Evolutionary conservation across 2,797 vertebrate genomes (phyloP).

Genomic region (Oreochromis grahami): DNA sequence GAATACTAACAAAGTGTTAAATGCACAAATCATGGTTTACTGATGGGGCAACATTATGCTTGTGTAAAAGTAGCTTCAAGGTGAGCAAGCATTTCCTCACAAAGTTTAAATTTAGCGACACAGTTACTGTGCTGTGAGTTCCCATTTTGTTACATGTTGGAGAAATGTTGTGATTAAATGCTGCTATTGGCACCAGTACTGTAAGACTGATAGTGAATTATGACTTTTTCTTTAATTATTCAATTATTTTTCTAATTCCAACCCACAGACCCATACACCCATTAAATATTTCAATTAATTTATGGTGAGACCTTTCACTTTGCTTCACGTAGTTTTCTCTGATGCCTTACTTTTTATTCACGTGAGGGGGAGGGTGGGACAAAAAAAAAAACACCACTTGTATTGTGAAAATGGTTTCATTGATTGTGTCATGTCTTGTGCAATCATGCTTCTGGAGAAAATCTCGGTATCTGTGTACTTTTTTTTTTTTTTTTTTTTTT

Average conservation of each 20-base stretch:
- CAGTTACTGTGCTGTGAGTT: not conserved
- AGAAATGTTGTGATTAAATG: constrained; percentile 30
- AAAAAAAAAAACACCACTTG: not conserved
- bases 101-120: not conserved
- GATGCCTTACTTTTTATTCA: constrained; percentile 42
- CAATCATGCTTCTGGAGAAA: not conserved
- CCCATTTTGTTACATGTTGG: not conserved
- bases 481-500: not conserved
- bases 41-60: not conserved
- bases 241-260: not conserved
- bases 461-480: not conserved
- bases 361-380: too few relatives aligned
- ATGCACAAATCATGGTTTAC: not conserved
- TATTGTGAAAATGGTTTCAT: not conserved
- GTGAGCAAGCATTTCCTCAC: not conserved
- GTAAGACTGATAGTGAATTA: not conserved
- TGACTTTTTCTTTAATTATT: not conserved
- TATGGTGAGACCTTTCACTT: not conserved
- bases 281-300: not conserved
- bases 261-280: not conserved
- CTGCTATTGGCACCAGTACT: constrained; percentile 45
- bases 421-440: not conserved
- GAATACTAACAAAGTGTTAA: not conserved
- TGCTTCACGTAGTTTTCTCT: not conserved
- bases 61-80: not conserved